These are phyloP conservation scores for Lichenostomus cassidix DNA, from an alignment of 2,113 vertebrate species.

Conservation along the genomic window DNA sequence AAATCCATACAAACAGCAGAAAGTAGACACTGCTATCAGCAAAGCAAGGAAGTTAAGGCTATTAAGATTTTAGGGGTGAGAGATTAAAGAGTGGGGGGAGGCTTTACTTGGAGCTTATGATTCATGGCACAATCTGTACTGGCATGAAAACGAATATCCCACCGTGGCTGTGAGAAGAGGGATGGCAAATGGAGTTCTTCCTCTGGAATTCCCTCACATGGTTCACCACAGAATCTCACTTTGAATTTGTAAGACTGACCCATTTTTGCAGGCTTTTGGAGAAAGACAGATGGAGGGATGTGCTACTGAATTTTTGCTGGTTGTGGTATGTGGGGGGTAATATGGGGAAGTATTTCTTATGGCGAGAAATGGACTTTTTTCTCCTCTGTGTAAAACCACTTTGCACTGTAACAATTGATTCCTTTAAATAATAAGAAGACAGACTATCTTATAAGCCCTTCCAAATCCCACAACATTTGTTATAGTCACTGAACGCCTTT, in stretches of 20 bases:
- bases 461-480: not conserved
- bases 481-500: not conserved
- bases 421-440: conserved; percentile 29
- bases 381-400: not conserved
- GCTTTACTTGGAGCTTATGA: not conserved
- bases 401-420: not conserved
- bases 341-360: not conserved
- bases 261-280: not conserved
- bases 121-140: rapidly evolving
- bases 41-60: not conserved
- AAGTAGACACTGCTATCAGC: not conserved
- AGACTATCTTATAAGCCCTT: not conserved
- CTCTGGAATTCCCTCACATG: not conserved
- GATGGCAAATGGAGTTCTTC: not conserved
- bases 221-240: not conserved
- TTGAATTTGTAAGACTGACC: not conserved
- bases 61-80: not conserved
- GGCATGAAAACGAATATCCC: not conserved
- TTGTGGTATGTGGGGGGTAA: not conserved
- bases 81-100: not conserved
- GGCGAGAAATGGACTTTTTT: not conserved
- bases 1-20: not conserved
- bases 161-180: not conserved
- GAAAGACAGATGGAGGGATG: not conserved
- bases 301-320: not conserved